Evolutionary conservation across 2,797 vertebrate species (phyloP).

Genomic region (Sebastes oblongus): DNA sequence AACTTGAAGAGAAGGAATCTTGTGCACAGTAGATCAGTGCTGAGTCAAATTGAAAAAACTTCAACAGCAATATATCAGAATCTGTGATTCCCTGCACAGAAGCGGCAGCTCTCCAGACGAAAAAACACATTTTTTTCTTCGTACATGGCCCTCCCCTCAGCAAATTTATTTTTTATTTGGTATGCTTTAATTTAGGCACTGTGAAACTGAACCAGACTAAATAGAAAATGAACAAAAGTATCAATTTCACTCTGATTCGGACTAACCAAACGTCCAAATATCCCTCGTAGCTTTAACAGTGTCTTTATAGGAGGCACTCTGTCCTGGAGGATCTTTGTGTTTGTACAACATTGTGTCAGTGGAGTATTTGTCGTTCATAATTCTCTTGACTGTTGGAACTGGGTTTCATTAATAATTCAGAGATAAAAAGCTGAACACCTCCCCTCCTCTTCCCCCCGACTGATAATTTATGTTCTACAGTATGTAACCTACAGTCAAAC

Average conservation of each 20-base stretch:
- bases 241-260: too few species aligned
- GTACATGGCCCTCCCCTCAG: too few species aligned
- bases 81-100: too few species aligned
- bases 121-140: fast-evolving
- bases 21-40: too few species aligned
- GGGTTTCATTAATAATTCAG: slow-evolving; percentile 53
- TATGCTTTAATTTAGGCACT: too few species aligned
- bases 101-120: fast-evolving
- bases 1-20: too few species aligned
- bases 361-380: slow-evolving; percentile 14
- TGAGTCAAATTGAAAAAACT: too few species aligned
- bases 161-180: fast-evolving
- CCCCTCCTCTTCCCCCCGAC: not conserved
- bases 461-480: slow-evolving; percentile 23
- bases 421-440: slow-evolving; percentile 16
- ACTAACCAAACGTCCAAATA: not conserved
- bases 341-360: not conserved
- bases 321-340: not conserved
- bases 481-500: not conserved
- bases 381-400: slow-evolving; percentile 23
- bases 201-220: too few species aligned
- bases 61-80: too few species aligned
- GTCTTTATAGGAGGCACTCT: slow-evolving; percentile 2
- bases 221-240: too few species aligned
- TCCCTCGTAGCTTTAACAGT: not conserved